Conservation (phyloP, 2,797 vertebrate species). For the Phrynocephalus forsythii region DNA sequence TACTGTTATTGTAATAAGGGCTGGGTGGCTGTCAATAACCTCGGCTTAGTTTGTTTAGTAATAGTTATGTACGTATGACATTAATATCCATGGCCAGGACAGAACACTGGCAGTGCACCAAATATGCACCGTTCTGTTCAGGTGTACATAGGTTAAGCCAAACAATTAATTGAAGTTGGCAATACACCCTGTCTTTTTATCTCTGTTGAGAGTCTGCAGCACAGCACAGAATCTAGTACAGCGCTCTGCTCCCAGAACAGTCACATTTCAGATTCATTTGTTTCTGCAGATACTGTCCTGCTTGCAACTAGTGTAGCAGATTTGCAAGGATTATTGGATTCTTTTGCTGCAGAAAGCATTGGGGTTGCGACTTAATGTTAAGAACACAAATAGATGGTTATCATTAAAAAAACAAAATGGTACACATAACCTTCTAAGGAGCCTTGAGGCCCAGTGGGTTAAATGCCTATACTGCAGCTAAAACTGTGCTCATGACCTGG, state of each 20-base stretch:
- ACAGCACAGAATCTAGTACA: neutral
- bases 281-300: too few relatives aligned
- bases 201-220: neutral
- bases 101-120: constrained; percentile 68
- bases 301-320: too few relatives aligned
- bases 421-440: too few relatives aligned
- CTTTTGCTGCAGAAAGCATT: too few relatives aligned
- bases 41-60: constrained; percentile 73
- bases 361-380: too few relatives aligned
- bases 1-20: constrained; percentile 71
- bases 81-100: constrained; percentile 69
- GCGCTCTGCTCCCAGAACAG: neutral
- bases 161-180: constrained; percentile 48
- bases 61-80: constrained; percentile 71
- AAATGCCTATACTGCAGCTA: too few relatives aligned
- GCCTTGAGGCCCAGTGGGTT: too few relatives aligned
- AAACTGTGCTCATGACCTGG: too few relatives aligned
- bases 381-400: too few relatives aligned
- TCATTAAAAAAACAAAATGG: too few relatives aligned
- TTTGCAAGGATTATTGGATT: too few relatives aligned
- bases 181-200: neutral
- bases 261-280: neutral
- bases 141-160: constrained; percentile 74
- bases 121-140: constrained; percentile 64
- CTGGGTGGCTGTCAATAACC: constrained; percentile 66